Evolutionary conservation across 1,140 invertebrate species (phyloP).

Genomic region (Drosophila tani): DNA sequence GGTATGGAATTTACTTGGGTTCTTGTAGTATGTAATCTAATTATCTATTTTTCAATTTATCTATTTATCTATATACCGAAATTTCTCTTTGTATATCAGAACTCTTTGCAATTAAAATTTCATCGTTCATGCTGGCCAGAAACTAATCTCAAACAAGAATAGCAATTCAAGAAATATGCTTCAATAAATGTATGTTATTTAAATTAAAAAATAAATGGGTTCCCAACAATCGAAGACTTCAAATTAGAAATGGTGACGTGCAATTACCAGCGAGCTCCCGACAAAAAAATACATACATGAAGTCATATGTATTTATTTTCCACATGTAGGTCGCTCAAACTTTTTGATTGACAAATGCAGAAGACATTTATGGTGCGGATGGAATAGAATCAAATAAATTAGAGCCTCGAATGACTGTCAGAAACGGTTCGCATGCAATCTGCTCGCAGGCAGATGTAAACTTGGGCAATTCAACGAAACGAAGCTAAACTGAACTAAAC

Average conservation of each 20-base stretch:
- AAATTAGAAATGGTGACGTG: constrained; percentile 8
- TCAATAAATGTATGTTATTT: background rate
- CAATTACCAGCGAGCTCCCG: background rate
- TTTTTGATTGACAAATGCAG: constrained; percentile 58
- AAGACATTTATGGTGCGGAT: constrained; percentile 51
- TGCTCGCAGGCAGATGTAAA: constrained; percentile 35
- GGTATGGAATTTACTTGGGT: no score
- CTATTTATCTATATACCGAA: no score
- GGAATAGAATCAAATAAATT: constrained; percentile 30
- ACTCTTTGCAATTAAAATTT: background rate
- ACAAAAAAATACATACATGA: background rate
- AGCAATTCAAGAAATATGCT: background rate
- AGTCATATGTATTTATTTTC: constrained; percentile 3
- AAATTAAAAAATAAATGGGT: background rate
- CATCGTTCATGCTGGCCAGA: background rate
- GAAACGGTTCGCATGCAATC: constrained; percentile 53
- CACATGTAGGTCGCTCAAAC: constrained; percentile 19
- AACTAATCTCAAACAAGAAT: background rate
- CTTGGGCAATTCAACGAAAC: constrained; percentile 34
- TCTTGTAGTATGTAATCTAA: no score
- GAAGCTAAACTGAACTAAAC: constrained; percentile 16
- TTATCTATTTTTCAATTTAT: no score
- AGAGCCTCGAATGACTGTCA: constrained; percentile 55
- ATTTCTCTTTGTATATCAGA: no score
- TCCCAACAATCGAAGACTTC: background rate